Conservation (phyloP, 2,797 vertebrate species). For the Alcedo quadribrachys region DNA sequence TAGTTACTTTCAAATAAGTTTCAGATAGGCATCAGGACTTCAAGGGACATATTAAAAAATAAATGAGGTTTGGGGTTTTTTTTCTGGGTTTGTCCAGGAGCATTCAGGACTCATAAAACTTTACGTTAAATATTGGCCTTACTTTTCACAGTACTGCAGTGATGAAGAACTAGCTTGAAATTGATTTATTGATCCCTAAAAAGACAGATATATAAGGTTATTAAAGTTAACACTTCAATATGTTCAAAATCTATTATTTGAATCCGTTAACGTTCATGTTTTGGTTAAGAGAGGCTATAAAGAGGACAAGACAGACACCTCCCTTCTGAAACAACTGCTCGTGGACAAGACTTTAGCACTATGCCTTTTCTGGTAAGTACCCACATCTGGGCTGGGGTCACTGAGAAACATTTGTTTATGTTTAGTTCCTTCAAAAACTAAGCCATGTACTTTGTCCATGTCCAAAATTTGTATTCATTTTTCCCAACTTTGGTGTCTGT, state of each 20-base stretch:
- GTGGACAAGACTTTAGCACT: background rate
- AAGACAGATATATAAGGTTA: constrained; percentile 41
- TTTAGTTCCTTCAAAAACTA: background rate
- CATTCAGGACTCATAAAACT: constrained; percentile 9
- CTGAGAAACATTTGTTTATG: background rate
- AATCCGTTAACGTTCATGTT: background rate
- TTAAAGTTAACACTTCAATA: constrained; percentile 23
- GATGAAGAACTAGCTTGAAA: constrained; percentile 17
- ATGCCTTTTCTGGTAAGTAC: background rate
- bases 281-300: background rate
- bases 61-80: background rate
- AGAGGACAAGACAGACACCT: background rate
- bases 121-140: constrained; percentile 23
- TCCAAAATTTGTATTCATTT: background rate
- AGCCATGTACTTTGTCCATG: background rate
- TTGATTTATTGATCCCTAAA: constrained; percentile 40
- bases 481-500: background rate
- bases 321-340: background rate
- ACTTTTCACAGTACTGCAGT: constrained; percentile 6
- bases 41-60: background rate
- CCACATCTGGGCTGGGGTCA: background rate
- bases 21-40: background rate
- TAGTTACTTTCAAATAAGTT: constrained; percentile 26
- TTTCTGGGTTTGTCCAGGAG: constrained; percentile 16
- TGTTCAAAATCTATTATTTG: constrained; percentile 22